A percentile compares a stretch with the other conserved stretches of the same genome.
These are phyloP conservation scores for Steatocranus sp. DNA, from an alignment of 2,797 vertebrate genomes.

Conservation along the genomic window DNA sequence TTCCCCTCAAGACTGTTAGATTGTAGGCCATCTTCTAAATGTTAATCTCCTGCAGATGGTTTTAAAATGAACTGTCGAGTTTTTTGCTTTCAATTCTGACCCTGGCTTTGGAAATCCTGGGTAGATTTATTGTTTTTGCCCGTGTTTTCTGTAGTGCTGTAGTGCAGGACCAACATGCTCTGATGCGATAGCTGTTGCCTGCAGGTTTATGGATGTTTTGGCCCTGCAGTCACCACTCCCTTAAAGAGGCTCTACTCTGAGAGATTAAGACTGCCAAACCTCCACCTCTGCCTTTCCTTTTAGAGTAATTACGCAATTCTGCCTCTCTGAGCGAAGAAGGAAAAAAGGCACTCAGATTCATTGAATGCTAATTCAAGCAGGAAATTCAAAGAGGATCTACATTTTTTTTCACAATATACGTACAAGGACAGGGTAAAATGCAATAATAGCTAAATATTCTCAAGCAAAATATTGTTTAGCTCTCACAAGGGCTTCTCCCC, in stretches of 20 bases:
- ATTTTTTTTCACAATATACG: slow-evolving; percentile 44
- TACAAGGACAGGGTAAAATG: slow-evolving; percentile 31
- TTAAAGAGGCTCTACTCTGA: slow-evolving; percentile 68
- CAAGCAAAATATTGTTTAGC: slow-evolving; percentile 20
- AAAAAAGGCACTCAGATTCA: slow-evolving; percentile 58
- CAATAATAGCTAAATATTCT: slow-evolving; percentile 44
- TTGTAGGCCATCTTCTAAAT: not conserved
- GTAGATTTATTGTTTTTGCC: slow-evolving; percentile 33
- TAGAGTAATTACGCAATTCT: slow-evolving; percentile 71
- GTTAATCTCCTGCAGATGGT: slow-evolving; percentile 17
- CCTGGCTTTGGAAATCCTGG: slow-evolving; percentile 14
- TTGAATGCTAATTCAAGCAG: slow-evolving; percentile 68
- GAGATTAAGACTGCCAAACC: slow-evolving; percentile 73
- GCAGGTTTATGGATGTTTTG: slow-evolving; percentile 67
- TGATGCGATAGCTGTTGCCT: slow-evolving; percentile 43
- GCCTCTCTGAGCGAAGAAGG: slow-evolving; percentile 48
- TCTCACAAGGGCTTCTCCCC: slow-evolving; percentile 8
- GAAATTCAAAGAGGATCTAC: slow-evolving; percentile 58
- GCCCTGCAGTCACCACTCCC: slow-evolving; percentile 54
- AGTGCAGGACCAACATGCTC: slow-evolving; percentile 45
- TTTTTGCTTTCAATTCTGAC: not conserved
- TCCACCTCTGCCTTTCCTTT: slow-evolving; percentile 66
- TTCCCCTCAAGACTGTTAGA: not conserved
- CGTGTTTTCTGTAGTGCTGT: slow-evolving; percentile 22
- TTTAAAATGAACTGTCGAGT: slow-evolving; percentile 4